Percentiles rank a stretch among this genome's conserved stretches.
Conservation (phyloP, 1,140 invertebrate species). For the Cydia fagiglandana region DNA sequence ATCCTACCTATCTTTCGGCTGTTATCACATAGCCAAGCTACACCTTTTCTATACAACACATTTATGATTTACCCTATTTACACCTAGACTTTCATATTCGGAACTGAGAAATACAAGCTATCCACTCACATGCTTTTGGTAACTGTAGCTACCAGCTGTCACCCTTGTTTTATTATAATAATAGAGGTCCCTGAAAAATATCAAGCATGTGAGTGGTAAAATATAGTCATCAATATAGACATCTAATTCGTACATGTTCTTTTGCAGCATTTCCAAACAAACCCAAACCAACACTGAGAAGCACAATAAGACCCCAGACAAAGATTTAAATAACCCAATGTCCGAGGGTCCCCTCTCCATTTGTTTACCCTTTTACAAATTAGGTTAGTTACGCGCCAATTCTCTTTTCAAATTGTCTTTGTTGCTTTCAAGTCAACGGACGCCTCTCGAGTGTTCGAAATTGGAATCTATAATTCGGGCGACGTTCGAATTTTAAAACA, state of each 20-base stretch:
- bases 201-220: no score
- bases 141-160: no score
- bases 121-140: no score
- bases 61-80: no score
- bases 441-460: slow-evolving; percentile 38
- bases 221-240: background rate
- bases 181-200: no score
- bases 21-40: no score
- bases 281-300: background rate
- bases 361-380: slow-evolving; percentile 59
- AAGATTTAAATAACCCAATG: slow-evolving; percentile 26
- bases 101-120: no score
- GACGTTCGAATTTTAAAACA: background rate
- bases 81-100: no score
- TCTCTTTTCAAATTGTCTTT: slow-evolving; percentile 38
- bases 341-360: slow-evolving; percentile 37
- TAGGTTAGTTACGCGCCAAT: slow-evolving; percentile 50
- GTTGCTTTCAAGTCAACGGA: slow-evolving; percentile 46
- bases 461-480: slow-evolving; percentile 42
- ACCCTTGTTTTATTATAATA: no score
- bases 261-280: background rate
- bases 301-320: slow-evolving; percentile 1
- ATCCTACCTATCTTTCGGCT: no score
- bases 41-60: no score
- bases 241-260: no score